A percentile compares a stretch with the other conserved stretches of the same genome.
Evolutionary conservation across 2,888 invertebrate genomes (phyloP).

Genomic region (Hypena proboscidalis): DNA sequence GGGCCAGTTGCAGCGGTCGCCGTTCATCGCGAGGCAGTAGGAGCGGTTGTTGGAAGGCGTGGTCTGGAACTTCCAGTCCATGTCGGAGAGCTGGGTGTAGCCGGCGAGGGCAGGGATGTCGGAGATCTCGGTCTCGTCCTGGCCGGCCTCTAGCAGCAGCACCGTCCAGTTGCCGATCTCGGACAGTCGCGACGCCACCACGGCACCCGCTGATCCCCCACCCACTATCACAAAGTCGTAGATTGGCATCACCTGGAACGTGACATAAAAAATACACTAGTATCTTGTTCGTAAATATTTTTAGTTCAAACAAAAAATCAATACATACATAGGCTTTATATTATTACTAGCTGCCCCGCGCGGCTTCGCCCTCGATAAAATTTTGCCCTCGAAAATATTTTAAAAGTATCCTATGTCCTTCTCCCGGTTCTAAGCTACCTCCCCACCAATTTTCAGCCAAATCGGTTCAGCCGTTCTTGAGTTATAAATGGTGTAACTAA

Average conservation of each 20-base stretch:
- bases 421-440: no score
- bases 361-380: no score
- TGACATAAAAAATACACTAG: constrained; percentile 2
- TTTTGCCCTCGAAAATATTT: no score
- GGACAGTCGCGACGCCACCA: constrained; percentile 93
- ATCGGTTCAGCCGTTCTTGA: no score
- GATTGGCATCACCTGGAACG: constrained; percentile 88
- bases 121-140: constrained; percentile 94
- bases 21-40: constrained; percentile 95
- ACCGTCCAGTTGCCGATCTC: constrained; percentile 93
- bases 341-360: no score
- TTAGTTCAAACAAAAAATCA: no score
- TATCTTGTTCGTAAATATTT: neutral
- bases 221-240: constrained; percentile 96
- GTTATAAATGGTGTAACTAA: no score
- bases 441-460: no score
- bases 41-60: constrained; percentile 90
- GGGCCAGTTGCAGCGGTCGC: constrained; percentile 95
- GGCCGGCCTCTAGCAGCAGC: constrained; percentile 93
- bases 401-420: no score
- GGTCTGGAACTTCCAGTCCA: constrained; percentile 97
- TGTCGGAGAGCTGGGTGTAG: constrained; percentile 93
- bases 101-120: constrained; percentile 94
- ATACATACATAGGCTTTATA: no score
- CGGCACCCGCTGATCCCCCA: constrained; percentile 95